These are phyloP conservation scores for Sinelater perroti DNA, from an alignment of 2,888 invertebrate genomes.

Conservation along the genomic window DNA sequence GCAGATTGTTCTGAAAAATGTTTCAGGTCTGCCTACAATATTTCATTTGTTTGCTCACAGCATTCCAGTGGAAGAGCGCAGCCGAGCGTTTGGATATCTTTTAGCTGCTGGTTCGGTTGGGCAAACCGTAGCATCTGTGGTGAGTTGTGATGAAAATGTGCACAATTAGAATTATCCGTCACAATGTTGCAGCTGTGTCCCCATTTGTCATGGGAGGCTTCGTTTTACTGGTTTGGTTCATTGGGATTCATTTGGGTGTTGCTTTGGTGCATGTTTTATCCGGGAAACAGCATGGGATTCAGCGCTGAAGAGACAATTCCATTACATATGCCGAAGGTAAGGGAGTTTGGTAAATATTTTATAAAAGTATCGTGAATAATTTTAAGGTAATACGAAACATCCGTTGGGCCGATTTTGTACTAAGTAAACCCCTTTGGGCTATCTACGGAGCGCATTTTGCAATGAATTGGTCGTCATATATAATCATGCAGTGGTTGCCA, in stretches of 20 bases:
- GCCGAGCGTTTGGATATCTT: constrained; percentile 76
- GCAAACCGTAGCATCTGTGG: constrained; percentile 76
- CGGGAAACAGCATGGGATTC: constrained; percentile 62
- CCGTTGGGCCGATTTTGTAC: constrained; percentile 71
- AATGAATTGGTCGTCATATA: constrained; percentile 84
- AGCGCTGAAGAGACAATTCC: constrained; percentile 65
- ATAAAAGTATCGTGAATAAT: constrained; percentile 3
- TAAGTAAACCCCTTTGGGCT: constrained; percentile 76
- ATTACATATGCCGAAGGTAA: constrained; percentile 67
- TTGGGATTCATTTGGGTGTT: constrained; percentile 74
- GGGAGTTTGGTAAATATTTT: too few species aligned
- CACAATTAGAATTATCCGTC: too few species aligned
- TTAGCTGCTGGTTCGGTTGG: constrained; percentile 79
- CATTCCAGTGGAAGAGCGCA: constrained; percentile 76
- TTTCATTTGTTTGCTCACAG: constrained; percentile 79
- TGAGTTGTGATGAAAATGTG: too few species aligned
- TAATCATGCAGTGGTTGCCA: constrained; percentile 82
- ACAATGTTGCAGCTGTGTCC: constrained; percentile 69
- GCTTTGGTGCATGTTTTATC: constrained; percentile 71
- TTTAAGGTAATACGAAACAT: constrained; percentile 59
- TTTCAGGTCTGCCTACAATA: constrained; percentile 75
- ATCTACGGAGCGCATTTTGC: constrained; percentile 79
- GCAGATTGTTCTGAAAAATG: neutral
- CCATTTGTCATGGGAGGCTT: constrained; percentile 71
- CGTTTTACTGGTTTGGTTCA: constrained; percentile 74